phyloP scores from a whole-genome alignment of 1,140 invertebrate genomes.

The Nylanderia fulva region DNA sequence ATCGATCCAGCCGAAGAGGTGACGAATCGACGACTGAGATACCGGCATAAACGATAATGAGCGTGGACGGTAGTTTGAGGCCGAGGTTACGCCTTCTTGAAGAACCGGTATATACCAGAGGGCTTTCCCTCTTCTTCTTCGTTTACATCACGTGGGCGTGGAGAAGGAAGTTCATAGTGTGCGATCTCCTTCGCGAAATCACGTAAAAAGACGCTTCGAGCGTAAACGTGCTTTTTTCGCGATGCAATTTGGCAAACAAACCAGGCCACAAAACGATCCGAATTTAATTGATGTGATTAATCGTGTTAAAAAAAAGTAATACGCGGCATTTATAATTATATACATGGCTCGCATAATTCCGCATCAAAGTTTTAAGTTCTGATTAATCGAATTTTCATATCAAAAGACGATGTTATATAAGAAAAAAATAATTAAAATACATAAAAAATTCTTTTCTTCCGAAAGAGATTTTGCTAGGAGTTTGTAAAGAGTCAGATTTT shows the following conservation, averaged over 20 bases:
- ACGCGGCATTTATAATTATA: background rate
- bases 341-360: background rate
- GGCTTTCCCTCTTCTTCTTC: conserved; percentile 72
- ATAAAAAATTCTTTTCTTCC: background rate
- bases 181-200: conserved; percentile 68
- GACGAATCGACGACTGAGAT: conserved; percentile 73
- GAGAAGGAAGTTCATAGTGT: conserved; percentile 63
- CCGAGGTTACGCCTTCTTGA: conserved; percentile 79
- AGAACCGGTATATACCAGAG: conserved; percentile 79
- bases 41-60: conserved; percentile 78
- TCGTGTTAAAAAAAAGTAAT: background rate
- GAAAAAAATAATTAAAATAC: background rate
- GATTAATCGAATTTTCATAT: background rate
- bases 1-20: conserved; percentile 63
- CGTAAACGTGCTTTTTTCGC: conserved; percentile 40
- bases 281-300: conserved; percentile 15
- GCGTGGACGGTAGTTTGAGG: conserved; percentile 79
- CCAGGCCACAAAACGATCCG: background rate
- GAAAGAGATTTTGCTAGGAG: background rate
- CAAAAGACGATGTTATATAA: background rate
- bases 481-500: background rate
- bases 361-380: background rate
- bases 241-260: conserved; percentile 29
- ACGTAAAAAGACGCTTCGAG: conserved; percentile 34
- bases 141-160: conserved; percentile 74